Percentiles rank a stretch among this genome's conserved stretches.
Conservation (phyloP, 1,140 invertebrate species). For the Apis cerana region DNA sequence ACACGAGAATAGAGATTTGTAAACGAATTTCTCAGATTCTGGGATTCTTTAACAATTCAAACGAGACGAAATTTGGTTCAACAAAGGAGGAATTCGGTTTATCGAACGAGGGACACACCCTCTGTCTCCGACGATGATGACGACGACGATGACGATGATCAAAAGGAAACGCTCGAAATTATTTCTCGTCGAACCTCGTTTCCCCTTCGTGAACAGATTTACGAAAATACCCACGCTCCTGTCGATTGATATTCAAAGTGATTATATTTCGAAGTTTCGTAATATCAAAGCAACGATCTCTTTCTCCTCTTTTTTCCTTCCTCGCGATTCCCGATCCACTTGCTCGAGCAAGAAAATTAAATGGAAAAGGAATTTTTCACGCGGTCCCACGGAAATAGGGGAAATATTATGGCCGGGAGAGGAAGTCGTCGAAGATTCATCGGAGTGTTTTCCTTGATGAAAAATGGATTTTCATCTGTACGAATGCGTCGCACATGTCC, state of each 20-base stretch:
- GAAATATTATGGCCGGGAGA: neutral
- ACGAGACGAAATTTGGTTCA: neutral
- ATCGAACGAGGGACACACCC: neutral
- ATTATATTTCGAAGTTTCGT: neutral
- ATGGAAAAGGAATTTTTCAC: neutral
- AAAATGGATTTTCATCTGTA: conserved; percentile 37
- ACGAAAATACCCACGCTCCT: neutral
- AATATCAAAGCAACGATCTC: neutral
- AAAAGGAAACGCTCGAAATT: neutral
- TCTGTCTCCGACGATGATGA: neutral
- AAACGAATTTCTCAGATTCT: neutral
- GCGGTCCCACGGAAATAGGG: neutral
- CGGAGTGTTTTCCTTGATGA: conserved; percentile 14
- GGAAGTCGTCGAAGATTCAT: neutral
- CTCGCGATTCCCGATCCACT: too few relatives aligned
- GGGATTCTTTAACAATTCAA: neutral
- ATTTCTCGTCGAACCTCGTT: neutral
- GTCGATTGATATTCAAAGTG: neutral
- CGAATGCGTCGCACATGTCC: conserved; percentile 14
- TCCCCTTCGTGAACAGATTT: neutral
- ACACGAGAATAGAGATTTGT: neutral
- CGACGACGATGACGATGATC: neutral
- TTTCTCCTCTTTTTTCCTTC: too few relatives aligned
- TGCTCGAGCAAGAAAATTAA: neutral
- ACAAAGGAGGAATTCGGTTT: neutral